These are phyloP conservation scores for Caenorhabditis japonica DNA, from an alignment of 2,888 invertebrate species.

Conservation along the genomic window DNA sequence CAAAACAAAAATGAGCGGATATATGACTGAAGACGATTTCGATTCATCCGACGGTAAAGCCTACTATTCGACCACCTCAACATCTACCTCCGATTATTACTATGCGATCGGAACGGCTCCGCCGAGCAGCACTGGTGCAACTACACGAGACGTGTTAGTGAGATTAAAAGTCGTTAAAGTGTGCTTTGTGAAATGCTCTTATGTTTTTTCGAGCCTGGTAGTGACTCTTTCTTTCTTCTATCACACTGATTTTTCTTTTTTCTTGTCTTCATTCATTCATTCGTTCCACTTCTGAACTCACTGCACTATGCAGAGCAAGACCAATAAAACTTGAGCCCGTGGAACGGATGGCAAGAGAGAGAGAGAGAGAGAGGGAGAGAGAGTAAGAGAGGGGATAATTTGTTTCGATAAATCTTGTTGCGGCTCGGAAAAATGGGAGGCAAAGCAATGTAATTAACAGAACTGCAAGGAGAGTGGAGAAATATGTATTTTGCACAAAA, in stretches of 20 bases:
- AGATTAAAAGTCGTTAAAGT: slow-evolving; percentile 27
- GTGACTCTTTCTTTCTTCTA: slow-evolving; percentile 25
- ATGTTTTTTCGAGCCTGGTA: slow-evolving; percentile 32
- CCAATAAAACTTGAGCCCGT: slow-evolving; percentile 35
- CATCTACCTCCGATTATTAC: slow-evolving; percentile 60
- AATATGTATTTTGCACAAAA: too few relatives aligned
- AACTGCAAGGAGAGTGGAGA: too few relatives aligned
- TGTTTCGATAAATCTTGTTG: slow-evolving; percentile 44
- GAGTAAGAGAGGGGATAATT: slow-evolving; percentile 31
- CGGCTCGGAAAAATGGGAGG: too few relatives aligned
- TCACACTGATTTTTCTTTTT: too few relatives aligned
- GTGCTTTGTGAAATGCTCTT: neutral
- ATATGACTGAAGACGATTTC: slow-evolving; percentile 65
- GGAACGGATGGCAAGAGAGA: slow-evolving; percentile 5
- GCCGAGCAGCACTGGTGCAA: slow-evolving; percentile 36
- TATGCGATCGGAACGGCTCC: slow-evolving; percentile 48
- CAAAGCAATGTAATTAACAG: too few relatives aligned
- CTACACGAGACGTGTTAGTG: slow-evolving; percentile 52
- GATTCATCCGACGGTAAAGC: slow-evolving; percentile 62
- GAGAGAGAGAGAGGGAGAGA: slow-evolving; percentile 3
- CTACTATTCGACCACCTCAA: slow-evolving; percentile 64
- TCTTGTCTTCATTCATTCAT: too few relatives aligned
- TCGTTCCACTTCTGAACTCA: too few relatives aligned
- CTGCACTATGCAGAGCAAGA: slow-evolving; percentile 16
- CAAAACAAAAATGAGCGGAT: slow-evolving; percentile 69